Percentiles rank a stretch among this genome's conserved stretches.
Conservation (phyloP, 2,888 invertebrate genomes). For the Smittia aterrima region DNA sequence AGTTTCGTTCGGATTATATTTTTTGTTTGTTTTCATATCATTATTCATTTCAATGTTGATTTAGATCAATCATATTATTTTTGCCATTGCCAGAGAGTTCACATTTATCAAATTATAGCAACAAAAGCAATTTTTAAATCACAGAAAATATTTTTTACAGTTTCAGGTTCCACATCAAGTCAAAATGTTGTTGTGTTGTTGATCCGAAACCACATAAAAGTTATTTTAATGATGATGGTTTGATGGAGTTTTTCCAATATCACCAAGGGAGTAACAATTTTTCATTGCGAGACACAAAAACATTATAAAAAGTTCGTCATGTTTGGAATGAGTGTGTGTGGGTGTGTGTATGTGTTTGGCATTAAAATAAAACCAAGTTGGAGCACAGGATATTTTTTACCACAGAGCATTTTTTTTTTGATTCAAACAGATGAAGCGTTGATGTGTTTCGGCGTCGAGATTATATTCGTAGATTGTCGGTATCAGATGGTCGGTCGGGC, state of each 20-base stretch:
- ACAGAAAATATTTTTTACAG: not conserved
- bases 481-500: slow-evolving; percentile 10
- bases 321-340: slow-evolving; percentile 2
- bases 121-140: not conserved
- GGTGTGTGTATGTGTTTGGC: not conserved
- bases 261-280: not conserved
- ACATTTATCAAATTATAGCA: slow-evolving; percentile 3
- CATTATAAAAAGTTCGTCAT: slow-evolving; percentile 11
- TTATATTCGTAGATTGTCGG: slow-evolving; percentile 13
- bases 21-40: not conserved
- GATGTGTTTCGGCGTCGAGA: slow-evolving; percentile 26
- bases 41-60: not conserved
- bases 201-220: not conserved
- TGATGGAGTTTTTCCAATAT: not conserved
- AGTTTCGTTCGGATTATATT: too few relatives aligned
- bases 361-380: not conserved
- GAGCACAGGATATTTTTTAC: slow-evolving; percentile 25
- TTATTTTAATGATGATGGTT: slow-evolving; percentile 10
- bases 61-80: not conserved
- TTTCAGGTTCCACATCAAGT: not conserved
- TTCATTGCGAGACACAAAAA: not conserved
- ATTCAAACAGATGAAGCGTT: slow-evolving; percentile 28
- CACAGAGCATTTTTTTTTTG: not conserved
- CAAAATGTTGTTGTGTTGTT: not conserved
- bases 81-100: not conserved